These are phyloP conservation scores for Eupsilia transversa DNA, from an alignment of 2,888 invertebrate species.

Conservation along the genomic window DNA sequence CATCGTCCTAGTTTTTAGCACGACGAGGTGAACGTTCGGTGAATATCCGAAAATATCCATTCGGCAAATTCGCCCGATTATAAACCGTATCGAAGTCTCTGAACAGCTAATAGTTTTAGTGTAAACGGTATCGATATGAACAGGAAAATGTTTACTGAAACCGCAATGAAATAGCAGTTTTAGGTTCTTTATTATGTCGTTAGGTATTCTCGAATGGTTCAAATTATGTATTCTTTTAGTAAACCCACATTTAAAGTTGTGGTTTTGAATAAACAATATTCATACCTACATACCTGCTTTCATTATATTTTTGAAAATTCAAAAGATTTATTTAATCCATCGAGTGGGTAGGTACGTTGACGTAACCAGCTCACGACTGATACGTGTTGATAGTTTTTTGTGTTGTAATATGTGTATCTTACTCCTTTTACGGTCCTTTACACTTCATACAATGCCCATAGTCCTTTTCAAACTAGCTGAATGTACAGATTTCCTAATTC, in stretches of 20 bases:
- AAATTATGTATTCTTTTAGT: conserved; percentile 46
- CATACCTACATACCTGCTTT: too few species aligned
- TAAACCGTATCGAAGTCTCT: conserved; percentile 57
- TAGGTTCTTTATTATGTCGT: conserved; percentile 42
- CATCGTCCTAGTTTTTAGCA: conserved; percentile 72
- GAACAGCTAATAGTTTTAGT: conserved; percentile 59
- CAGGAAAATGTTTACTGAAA: conserved; percentile 64
- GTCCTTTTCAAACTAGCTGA: too few species aligned
- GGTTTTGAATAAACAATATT: conserved; percentile 17
- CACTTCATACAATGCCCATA: too few species aligned
- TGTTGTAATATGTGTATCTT: too few species aligned
- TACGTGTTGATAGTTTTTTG: background rate
- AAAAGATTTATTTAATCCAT: background rate
- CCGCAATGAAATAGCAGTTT: conserved; percentile 54
- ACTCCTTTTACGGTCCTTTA: too few species aligned
- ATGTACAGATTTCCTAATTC: background rate
- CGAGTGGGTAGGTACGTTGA: background rate
- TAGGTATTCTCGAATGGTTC: conserved; percentile 49
- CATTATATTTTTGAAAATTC: background rate
- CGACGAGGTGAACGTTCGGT: conserved; percentile 71
- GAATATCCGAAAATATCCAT: conserved; percentile 69
- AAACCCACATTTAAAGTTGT: conserved; percentile 19
- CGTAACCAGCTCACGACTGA: background rate
- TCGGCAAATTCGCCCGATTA: conserved; percentile 53
- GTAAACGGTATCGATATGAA: conserved; percentile 59